Percentiles rank a stretch among this genome's conserved stretches.
Conservation (phyloP, 2,888 invertebrate species). For the Anaspis maculata region DNA sequence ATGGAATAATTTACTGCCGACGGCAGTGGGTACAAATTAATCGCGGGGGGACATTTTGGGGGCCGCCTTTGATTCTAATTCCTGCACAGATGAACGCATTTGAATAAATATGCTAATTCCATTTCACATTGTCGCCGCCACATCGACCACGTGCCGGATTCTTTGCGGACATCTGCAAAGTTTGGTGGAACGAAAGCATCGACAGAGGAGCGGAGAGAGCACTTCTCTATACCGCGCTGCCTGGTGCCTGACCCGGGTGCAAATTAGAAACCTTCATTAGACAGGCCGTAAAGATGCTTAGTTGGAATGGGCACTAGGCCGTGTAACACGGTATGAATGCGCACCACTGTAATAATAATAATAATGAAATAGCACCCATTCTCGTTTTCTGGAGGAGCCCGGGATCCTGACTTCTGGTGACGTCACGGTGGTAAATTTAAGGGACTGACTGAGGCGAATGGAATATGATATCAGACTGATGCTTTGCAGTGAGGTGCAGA, state of each 20-base stretch:
- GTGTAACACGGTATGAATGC: too few species aligned
- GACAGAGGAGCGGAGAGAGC: too few species aligned
- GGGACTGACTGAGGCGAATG: too few species aligned
- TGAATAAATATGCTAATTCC: conserved; percentile 32
- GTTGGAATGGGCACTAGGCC: background rate
- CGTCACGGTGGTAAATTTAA: too few species aligned
- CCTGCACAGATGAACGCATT: conserved; percentile 28
- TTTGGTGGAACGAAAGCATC: too few species aligned
- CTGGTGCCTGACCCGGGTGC: conserved; percentile 13
- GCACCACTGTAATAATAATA: too few species aligned
- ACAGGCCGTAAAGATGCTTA: conserved; percentile 3
- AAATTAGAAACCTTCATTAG: conserved; percentile 15
- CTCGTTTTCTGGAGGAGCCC: too few species aligned
- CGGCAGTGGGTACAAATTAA: conserved; percentile 28
- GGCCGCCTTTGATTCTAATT: conserved; percentile 27
- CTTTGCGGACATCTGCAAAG: conserved; percentile 14
- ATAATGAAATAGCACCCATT: too few species aligned
- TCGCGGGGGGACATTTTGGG: conserved; percentile 25
- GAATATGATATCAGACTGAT: too few species aligned
- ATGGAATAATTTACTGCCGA: conserved; percentile 31
- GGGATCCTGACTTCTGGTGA: too few species aligned
- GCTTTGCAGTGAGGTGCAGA: too few species aligned
- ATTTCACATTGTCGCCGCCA: conserved; percentile 16
- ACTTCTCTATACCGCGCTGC: too few species aligned
- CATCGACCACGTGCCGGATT: conserved; percentile 8